Base-by-base conservation (phyloP, 2,797 vertebrate species). In the Threskiornis aethiopicus region DNA sequence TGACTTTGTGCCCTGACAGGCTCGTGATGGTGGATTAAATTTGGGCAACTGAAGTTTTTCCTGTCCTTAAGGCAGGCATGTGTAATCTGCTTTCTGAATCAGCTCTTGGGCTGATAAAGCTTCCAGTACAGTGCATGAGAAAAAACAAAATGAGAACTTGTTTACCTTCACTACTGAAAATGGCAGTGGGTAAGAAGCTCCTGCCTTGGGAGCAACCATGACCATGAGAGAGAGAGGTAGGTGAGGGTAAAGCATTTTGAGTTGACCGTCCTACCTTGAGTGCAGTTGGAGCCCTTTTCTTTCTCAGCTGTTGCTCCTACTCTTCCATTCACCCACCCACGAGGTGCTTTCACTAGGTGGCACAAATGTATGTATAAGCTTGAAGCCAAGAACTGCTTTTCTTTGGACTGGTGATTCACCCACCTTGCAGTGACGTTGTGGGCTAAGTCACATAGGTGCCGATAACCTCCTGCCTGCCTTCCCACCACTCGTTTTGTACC, bases 61-160 rank as follows among this genome's bases (percentile, higher is more conserved):
- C 58, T 90, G 54, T 92, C 51, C 28, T 87, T 84, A 77, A 87
- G 66, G 54, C 42, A 87, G 10, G 25, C 29, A 31, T 31, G 8
- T 78, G 39, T 62, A 81, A 88, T 61, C 49, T 93, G 29, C 61
- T 88, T 76, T 84, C 42, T 81, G 26, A 84, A 88, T 88, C 85
- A 88, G 33, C 37, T 75, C 21, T 67, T 91, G 26, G 7, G 54
- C 35, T 82, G 70, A 62, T 69, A 90, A 91, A 86, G 4, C 42
- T 86, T 67, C 14, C 46, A 89, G 41, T 51, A 26, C 25, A 1
- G 1, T 61, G 20, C 39, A 82, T 65, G 28, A 77, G 16, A 31
- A 66, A 70, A 82, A 90, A 5, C 25, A 90, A 67, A 84, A 58
- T 22, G 35, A 75, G 44, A 75, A 64, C 22, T 37, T 58, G 24